These are phyloP conservation scores for Turnix velox DNA, from an alignment of 2,113 vertebrate genomes.

Conservation along the genomic window DNA sequence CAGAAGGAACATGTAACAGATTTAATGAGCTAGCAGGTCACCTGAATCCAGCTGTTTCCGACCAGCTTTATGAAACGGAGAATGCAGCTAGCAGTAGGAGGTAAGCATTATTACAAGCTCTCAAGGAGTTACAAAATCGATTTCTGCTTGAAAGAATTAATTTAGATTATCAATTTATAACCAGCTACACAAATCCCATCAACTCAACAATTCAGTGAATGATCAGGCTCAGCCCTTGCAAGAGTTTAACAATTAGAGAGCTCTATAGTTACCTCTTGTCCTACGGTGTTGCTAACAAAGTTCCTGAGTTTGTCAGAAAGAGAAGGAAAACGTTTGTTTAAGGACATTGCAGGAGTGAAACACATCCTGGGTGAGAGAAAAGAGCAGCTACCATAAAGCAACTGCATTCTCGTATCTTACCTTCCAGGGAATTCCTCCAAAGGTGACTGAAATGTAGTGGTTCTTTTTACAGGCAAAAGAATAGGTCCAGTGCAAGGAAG, in stretches of 20 bases:
- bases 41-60: slow-evolving; percentile 87
- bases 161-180: slow-evolving; percentile 89
- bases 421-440: neutral
- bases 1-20: slow-evolving; percentile 80
- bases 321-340: slow-evolving; percentile 38
- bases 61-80: slow-evolving; percentile 79
- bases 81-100: slow-evolving; percentile 78
- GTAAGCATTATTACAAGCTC: slow-evolving; percentile 81
- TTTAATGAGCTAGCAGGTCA: slow-evolving; percentile 88
- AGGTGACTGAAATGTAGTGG: neutral
- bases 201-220: slow-evolving; percentile 77
- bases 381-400: neutral
- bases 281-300: neutral
- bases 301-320: slow-evolving; percentile 16
- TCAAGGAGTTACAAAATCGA: slow-evolving; percentile 81
- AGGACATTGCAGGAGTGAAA: neutral
- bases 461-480: neutral
- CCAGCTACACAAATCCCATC: slow-evolving; percentile 79
- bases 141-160: slow-evolving; percentile 87
- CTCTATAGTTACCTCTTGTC: slow-evolving; percentile 15
- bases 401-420: neutral
- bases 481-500: neutral
- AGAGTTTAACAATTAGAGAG: slow-evolving; percentile 66
- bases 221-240: slow-evolving; percentile 71
- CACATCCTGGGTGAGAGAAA: neutral